Evolutionary conservation across 2,888 invertebrate genomes (phyloP).

Genomic region (Allolobophora icterica): DNA sequence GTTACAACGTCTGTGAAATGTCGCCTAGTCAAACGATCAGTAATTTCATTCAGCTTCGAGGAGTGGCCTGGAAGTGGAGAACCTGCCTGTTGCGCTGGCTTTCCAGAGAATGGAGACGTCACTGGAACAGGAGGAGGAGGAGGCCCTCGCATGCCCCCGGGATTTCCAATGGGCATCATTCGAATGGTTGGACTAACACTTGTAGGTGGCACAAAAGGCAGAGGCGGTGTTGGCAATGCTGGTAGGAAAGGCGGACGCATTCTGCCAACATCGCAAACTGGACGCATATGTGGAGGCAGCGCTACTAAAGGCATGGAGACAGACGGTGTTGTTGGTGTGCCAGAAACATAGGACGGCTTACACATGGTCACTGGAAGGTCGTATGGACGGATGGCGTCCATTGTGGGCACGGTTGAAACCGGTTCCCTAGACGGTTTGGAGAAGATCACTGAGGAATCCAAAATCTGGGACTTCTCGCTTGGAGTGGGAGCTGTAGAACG

Average conservation of each 20-base stretch:
- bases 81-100: background rate
- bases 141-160: background rate
- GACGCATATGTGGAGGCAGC: background rate
- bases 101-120: background rate
- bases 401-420: background rate
- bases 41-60: constrained; percentile 20
- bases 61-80: background rate
- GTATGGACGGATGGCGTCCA: background rate
- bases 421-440: background rate
- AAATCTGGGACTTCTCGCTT: background rate
- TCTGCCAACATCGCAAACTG: background rate
- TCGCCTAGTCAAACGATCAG: constrained; percentile 18
- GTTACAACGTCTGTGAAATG: constrained; percentile 24
- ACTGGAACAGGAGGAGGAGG: constrained; percentile 8
- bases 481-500: background rate
- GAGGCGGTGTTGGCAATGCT: background rate
- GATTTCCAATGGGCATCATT: background rate
- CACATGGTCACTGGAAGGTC: background rate
- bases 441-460: background rate
- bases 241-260: constrained; percentile 12
- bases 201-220: background rate
- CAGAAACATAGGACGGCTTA: constrained; percentile 11
- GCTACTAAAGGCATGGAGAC: background rate
- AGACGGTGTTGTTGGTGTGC: too few relatives aligned
- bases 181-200: background rate